Base-by-base conservation (phyloP, 2,888 invertebrate species). In the Thereva unica region DNA sequence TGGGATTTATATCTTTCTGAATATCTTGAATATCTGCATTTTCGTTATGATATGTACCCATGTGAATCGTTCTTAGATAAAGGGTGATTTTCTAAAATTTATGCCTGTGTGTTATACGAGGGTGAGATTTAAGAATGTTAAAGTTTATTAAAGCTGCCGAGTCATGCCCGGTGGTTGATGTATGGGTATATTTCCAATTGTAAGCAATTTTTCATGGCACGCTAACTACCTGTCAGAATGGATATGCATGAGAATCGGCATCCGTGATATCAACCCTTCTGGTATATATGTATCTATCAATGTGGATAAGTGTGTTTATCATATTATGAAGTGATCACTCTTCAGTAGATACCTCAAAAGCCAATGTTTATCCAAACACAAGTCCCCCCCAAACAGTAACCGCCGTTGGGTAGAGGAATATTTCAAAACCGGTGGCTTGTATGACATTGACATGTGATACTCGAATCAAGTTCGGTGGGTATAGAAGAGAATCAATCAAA, bases 381-480 rank as follows among this genome's bases (percentile, higher is more conserved):
- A 23, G 23, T 23, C 23, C 61, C 61, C 34, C 53, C 53, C 23
- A 23, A 23, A 23, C 23, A 1, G 23, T 23, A 23, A 23, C 23
- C 23, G 38, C 49, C 55, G 34, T 41, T 40, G 34, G 10, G 12
- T 10, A 50, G 50, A 40, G 40, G 23, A 42, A 61, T 61, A 61
- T 61, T 50, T 61, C 61, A 61, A 49, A 50, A 45, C 23, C 47
- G 61, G 61, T 49, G 50, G 61, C 61, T 50, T 40, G 23, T 50
- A 50, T 61, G 61, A 61, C 61, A 61, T 50, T 61, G 61, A 61
- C 61, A 61, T 61, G 61, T 61, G 61, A 61, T 61, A 61, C 50
- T 40, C 47, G 8, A 49, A 7, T 5, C 4, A 3, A 44, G n/a
- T 3, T n/a, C 23, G 50, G 42, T 40, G 6, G 57, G 57, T 45